phyloP scores from a whole-genome alignment of 2,113 vertebrate genomes.

The Gallinago paraguaiae region DNA sequence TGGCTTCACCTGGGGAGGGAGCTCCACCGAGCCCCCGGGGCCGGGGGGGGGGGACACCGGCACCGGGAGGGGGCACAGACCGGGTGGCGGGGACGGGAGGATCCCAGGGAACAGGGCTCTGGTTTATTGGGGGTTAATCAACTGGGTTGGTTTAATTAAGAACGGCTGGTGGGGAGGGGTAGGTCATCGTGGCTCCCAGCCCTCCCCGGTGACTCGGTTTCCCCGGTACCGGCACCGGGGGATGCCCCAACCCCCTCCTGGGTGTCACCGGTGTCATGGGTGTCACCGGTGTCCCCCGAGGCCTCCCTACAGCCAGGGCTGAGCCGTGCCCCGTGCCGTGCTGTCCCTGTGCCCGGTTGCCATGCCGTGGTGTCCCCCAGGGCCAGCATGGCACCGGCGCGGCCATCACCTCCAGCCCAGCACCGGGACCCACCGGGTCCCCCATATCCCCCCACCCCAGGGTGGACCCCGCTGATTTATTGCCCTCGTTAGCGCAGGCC shows the following conservation, averaged over 20 bases:
- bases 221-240: background rate
- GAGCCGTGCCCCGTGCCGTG: background rate
- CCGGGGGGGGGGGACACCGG: background rate
- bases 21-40: background rate
- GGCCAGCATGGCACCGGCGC: accelerated
- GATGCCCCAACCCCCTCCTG: background rate
- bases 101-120: accelerated
- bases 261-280: accelerated
- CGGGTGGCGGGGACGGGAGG: background rate
- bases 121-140: background rate
- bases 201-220: background rate
- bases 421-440: background rate
- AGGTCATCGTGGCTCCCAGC: accelerated
- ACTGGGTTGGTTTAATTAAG: background rate
- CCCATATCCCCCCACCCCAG: background rate
- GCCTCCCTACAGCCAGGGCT: background rate
- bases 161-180: background rate
- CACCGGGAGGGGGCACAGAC: too few species aligned
- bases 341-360: background rate
- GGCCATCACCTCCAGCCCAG: too few species aligned
- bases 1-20: background rate
- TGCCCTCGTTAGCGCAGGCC: background rate
- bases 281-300: background rate
- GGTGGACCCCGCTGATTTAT: background rate
- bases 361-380: background rate